Conservation (phyloP, 1,140 invertebrate genomes). For the Dufourea novaeangliae region DNA sequence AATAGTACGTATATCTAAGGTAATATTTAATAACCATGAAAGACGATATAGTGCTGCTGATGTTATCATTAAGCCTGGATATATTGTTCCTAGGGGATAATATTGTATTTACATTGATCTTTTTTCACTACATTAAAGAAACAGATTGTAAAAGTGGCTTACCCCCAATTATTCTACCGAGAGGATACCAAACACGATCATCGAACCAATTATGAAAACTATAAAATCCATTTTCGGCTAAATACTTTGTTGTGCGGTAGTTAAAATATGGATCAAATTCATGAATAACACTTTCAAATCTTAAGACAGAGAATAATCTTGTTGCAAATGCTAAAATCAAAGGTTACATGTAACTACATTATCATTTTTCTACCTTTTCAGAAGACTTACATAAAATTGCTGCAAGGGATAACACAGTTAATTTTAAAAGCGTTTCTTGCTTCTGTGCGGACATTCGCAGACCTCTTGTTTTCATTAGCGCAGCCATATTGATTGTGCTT, state of each 20-base stretch:
- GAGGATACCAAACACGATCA: slow-evolving; percentile 98
- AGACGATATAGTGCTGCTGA: slow-evolving; percentile 95
- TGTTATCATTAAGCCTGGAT: slow-evolving; percentile 98
- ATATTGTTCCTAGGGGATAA: slow-evolving; percentile 88
- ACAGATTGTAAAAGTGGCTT: slow-evolving; percentile 52
- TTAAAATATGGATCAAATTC: slow-evolving; percentile 99
- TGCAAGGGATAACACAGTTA: slow-evolving; percentile 94
- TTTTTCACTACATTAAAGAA: neutral
- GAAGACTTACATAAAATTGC: slow-evolving; percentile 94
- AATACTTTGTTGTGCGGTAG: slow-evolving; percentile 96
- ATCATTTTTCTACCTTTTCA: neutral
- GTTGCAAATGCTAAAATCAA: slow-evolving; percentile 94
- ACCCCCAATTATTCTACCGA: slow-evolving; percentile 98
- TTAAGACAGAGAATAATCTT: slow-evolving; percentile 96
- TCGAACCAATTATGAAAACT: slow-evolving; percentile 99
- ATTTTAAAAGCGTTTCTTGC: slow-evolving; percentile 96
- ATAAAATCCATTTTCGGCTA: slow-evolving; percentile 98
- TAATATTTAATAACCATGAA: slow-evolving; percentile 94
- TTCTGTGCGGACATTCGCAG: slow-evolving; percentile 89
- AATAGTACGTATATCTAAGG: slow-evolving; percentile 98
- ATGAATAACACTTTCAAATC: slow-evolving; percentile 99
- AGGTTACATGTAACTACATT: slow-evolving; percentile 41
- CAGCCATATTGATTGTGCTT: slow-evolving; percentile 68
- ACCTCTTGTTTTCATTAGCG: slow-evolving; percentile 75
- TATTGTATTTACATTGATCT: slow-evolving; percentile 24